Evolutionary conservation across 2,113 vertebrate species (phyloP), one percentile per base, ranked within the genome.

Genomic region (Gobius niger): DNA sequence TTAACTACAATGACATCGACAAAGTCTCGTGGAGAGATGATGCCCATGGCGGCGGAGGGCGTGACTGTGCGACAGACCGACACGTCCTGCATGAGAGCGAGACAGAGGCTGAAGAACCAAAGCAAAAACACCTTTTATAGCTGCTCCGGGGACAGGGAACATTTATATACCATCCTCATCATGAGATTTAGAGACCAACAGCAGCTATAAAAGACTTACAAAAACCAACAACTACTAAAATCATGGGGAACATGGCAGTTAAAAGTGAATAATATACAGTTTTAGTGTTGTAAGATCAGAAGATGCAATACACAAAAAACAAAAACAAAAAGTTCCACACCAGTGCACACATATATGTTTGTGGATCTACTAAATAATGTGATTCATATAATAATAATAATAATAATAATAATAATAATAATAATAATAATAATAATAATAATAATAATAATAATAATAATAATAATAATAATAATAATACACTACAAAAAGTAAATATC

Each of bases 21-120:
- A 76, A 99, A 98, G 70, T 98, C 96, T 80, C 97, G 91, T 40
- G 96, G 96, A 9, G 98, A 95, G 68, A 99, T 98, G 61, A 97
- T 89, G 16, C 91, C 96, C 97, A 98, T 96, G n/a, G 93, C 95
- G 7, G 95, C 95, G 0, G 97, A 95, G 6, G 96, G 93, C 0
- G 97, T 98, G 47, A 94, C 86, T 0, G 96, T 98, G 78, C 95
- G 90, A 88, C 93, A 94, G 2, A 99, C 47, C 0, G 91, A 92
- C 24, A 95, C 24, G 1, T 90, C 88, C 97, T 99, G 19, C 1
- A 16, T 82, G 50, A 81, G 44, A 19, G 47, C 53, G 82, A 82
- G 72, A 80, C 63, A 81, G 72, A 64, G 67, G 13, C 49, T 0
- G 44, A 16, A 68, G 54, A 7, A 34, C 50, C 46, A 10, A 0